These are phyloP conservation scores for Chrysogorgia sp. DNA, from an alignment of 92 coral and sea anemone genomes.

Conservation along the genomic window DNA sequence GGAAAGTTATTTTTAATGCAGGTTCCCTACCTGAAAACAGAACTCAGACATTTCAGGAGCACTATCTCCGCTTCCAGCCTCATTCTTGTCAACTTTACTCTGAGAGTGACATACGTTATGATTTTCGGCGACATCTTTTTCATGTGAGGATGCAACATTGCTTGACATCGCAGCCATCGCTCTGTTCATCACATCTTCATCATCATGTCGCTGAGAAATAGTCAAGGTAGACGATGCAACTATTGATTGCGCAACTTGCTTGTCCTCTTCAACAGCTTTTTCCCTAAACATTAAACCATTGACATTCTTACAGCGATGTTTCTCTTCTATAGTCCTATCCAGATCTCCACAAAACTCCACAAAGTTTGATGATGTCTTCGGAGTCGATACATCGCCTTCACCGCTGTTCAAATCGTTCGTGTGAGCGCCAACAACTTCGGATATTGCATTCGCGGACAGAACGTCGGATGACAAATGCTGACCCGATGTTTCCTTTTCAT, in stretches of 20 bases:
- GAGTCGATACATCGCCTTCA: too few relatives aligned
- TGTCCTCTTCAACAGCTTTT: background rate
- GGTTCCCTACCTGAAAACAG: constrained; percentile 43
- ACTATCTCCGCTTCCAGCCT: background rate
- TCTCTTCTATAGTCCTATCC: background rate
- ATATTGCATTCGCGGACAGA: too few relatives aligned
- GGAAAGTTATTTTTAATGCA: too few relatives aligned
- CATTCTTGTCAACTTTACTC: background rate
- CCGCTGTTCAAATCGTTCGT: too few relatives aligned
- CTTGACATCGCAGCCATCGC: too few relatives aligned
- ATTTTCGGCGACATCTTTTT: background rate
- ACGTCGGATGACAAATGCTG: background rate
- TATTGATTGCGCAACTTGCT: background rate
- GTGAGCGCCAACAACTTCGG: too few relatives aligned
- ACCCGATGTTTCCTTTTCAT: background rate
- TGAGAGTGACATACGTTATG: background rate
- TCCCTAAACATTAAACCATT: background rate
- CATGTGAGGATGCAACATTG: background rate
- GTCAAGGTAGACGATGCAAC: background rate
- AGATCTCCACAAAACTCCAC: background rate
- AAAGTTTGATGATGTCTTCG: too few relatives aligned
- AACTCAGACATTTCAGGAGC: background rate
- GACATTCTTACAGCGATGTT: background rate
- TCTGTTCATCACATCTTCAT: background rate
- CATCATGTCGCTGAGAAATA: background rate